A percentile compares a stretch with the other conserved stretches of the same genome.
Conservation (phyloP, 2,113 vertebrate species). For the Entomyzon cyanotis region DNA sequence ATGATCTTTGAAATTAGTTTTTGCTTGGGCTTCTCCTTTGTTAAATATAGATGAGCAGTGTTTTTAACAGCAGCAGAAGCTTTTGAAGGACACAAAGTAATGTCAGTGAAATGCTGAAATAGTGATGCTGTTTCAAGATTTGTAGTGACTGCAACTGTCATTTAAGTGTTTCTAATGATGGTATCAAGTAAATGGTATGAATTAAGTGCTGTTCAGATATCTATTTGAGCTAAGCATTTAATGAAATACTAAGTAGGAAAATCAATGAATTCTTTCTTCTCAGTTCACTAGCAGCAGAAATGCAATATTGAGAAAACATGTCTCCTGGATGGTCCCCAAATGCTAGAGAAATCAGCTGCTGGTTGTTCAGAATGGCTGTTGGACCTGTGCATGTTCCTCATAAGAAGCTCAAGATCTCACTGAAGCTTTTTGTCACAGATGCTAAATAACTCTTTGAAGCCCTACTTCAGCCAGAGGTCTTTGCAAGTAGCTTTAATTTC, state of each 20-base stretch:
- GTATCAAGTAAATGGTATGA: background rate
- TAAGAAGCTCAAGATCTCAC: background rate
- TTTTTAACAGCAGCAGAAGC: background rate
- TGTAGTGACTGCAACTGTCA: background rate
- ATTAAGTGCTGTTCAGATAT: background rate
- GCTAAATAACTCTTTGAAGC: background rate
- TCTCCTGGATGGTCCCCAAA: background rate
- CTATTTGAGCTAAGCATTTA: background rate
- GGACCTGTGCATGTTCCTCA: background rate
- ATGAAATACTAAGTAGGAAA: constrained; percentile 1
- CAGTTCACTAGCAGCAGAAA: background rate
- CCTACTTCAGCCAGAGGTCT: background rate
- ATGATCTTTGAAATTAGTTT: background rate
- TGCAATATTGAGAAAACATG: background rate
- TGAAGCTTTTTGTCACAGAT: background rate
- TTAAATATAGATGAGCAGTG: background rate
- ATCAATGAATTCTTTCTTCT: background rate
- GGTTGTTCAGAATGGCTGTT: background rate
- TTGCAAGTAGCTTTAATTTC: background rate
- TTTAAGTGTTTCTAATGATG: constrained; percentile 4
- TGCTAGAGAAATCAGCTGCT: background rate
- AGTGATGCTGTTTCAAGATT: background rate
- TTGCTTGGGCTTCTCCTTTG: background rate
- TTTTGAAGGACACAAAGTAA: background rate
- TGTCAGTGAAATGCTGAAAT: background rate